Evolutionary conservation across 2,113 vertebrate species (phyloP).

Genomic region (Pycnonotus jocosus): DNA sequence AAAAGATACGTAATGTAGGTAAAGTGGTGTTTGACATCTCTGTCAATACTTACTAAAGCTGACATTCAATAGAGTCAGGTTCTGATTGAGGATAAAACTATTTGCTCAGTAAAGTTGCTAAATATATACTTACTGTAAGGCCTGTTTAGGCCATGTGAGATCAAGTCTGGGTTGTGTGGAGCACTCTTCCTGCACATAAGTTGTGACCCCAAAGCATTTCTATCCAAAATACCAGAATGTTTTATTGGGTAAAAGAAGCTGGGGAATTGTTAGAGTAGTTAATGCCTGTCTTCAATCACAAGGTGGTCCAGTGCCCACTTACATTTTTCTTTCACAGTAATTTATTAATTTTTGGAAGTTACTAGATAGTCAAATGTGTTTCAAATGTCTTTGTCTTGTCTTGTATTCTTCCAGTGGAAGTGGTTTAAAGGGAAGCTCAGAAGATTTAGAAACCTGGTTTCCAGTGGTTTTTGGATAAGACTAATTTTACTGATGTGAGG

Average conservation of each 20-base stretch:
- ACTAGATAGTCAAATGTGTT: background rate
- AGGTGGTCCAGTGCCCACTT: background rate
- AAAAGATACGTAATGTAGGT: background rate
- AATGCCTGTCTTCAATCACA: background rate
- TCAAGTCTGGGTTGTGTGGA: background rate
- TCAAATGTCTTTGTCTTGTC: background rate
- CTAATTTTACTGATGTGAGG: background rate
- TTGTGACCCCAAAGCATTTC: background rate
- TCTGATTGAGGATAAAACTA: background rate
- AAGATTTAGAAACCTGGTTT: background rate
- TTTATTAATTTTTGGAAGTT: background rate
- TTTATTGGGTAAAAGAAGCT: background rate
- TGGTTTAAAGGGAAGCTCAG: background rate
- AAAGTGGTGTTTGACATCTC: background rate
- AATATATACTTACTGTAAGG: background rate
- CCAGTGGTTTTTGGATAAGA: background rate
- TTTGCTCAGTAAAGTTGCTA: background rate
- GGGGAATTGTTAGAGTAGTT: background rate
- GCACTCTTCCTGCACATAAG: background rate
- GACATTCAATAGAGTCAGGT: background rate
- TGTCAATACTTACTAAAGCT: background rate
- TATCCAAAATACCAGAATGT: background rate
- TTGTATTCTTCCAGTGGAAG: background rate
- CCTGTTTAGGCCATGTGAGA: background rate
- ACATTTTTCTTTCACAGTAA: background rate